Conservation (phyloP, 1,140 invertebrate genomes). For the Asobara japonica region DNA sequence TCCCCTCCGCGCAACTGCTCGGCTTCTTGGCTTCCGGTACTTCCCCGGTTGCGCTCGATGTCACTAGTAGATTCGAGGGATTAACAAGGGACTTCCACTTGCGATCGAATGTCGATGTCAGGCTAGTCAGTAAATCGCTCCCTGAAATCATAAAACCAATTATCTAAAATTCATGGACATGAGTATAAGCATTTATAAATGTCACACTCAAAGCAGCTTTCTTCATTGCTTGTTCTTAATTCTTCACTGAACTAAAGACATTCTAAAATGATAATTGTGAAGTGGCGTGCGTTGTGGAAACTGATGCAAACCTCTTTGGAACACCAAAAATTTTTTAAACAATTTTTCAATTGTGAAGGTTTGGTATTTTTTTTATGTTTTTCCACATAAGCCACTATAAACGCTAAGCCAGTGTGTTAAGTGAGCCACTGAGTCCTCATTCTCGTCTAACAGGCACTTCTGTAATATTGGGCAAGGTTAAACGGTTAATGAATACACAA, state of each 20-base stretch:
- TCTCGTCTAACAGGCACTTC: constrained; percentile 34
- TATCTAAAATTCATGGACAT: background rate
- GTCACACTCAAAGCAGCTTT: constrained; percentile 35
- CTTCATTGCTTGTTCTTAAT: constrained; percentile 12
- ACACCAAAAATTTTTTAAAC: too few species aligned
- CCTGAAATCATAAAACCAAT: constrained; percentile 64
- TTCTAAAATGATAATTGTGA: background rate
- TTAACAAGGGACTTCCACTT: constrained; percentile 74
- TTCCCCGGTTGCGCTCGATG: constrained; percentile 26
- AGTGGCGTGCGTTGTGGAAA: background rate
- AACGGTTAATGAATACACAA: background rate
- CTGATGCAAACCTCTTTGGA: background rate
- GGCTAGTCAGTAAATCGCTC: constrained; percentile 73
- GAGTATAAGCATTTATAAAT: constrained; percentile 3
- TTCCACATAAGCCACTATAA: too few species aligned
- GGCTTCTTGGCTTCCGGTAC: constrained; percentile 32
- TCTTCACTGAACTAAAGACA: constrained; percentile 29
- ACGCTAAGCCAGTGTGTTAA: constrained; percentile 17
- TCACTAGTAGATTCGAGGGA: constrained; percentile 53
- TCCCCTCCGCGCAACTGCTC: background rate
- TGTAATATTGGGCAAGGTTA: constrained; percentile 32
- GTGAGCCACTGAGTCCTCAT: constrained; percentile 9
- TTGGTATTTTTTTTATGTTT: too few species aligned
- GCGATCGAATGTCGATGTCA: constrained; percentile 80
- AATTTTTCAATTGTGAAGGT: too few species aligned